Conservation (phyloP, 2,797 vertebrate genomes). For the Rhinatrema bivittatum region DNA sequence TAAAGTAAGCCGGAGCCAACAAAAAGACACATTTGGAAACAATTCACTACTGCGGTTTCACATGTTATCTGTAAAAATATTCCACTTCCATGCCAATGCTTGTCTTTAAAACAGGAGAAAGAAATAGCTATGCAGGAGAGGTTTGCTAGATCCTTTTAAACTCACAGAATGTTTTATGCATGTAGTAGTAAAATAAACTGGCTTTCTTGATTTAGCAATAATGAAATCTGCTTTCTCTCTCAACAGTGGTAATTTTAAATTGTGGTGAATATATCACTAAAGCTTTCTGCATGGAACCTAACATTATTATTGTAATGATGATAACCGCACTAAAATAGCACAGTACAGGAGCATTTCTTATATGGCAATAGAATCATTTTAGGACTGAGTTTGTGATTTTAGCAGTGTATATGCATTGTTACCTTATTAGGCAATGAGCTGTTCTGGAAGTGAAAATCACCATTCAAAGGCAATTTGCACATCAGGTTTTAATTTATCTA, state of each 20-base stretch:
- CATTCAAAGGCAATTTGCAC: no score
- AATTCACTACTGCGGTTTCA: conserved; percentile 52
- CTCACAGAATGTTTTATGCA: background rate
- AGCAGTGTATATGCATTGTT: no score
- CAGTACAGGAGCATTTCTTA: no score
- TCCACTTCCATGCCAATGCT: conserved; percentile 40
- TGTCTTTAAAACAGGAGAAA: conserved; percentile 46
- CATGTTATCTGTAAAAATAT: conserved; percentile 58
- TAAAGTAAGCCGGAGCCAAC: conserved; percentile 96
- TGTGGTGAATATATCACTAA: background rate
- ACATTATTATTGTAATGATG: no score
- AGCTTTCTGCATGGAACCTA: no score
- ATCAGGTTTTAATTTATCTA: no score
- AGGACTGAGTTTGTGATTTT: no score
- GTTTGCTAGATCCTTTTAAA: conserved; percentile 28
- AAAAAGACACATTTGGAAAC: conserved; percentile 69
- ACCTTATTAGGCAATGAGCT: no score
- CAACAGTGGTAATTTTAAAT: no score
- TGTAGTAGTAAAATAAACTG: conserved; percentile 7
- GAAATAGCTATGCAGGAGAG: conserved; percentile 28
- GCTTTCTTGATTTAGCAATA: conserved; percentile 30
- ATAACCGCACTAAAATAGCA: no score
- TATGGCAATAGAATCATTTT: no score
- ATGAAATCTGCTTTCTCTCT: conserved; percentile 28
- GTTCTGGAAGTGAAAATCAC: no score